Evolutionary conservation across 2,113 vertebrate genomes (phyloP), one percentile per base, ranked within the genome.

Genomic region (Platichthys stellatus): DNA sequence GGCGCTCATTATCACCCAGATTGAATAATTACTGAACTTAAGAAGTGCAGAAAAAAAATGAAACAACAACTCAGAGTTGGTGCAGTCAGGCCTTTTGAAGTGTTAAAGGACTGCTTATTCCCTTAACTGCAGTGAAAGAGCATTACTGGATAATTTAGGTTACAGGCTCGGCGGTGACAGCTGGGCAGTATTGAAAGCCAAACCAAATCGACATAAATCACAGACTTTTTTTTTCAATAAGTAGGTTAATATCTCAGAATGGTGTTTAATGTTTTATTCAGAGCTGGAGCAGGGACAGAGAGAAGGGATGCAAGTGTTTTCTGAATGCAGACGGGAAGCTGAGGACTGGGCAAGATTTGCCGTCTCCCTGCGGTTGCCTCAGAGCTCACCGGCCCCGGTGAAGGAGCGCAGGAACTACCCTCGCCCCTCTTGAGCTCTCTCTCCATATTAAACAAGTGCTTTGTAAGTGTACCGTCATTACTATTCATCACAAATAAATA

Each of bases 401-500:
- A 61, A 82, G 73, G 76, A 83, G 75, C 13, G 21, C 26, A 56
- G 81, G 83, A 89, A 58, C 23, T 69, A 82, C 86, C 83, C 74
- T 86, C 58, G 26, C 3, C 26, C 74, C 88, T 91, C 87, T 85
- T 8, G 80, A 85, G 90, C 81, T 73, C 79, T 83, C 79, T 83
- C 81, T 83, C 79, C 86, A 77, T 92, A 91, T 93, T 92, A 93
- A 94, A 93, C 92, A 92, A 93, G 87, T 90, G 93, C 94, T 94
- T 94, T 93, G 90, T 93, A 92, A 92, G 85, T 84, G 89, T 88
- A 91, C 89, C 80, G 66, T 92, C 92, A 93, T 94, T 93, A 93
- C 89, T 94, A 94, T 94, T 94, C 90, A 94, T 94, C 85, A 90
- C 87, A 89, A 94, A 93, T 95, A 93, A 94, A 94, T 93, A 93